Evolutionary conservation across 1,140 invertebrate genomes (phyloP), one percentile per base, ranked within the genome.

Genomic region (Drusus annulatus): DNA sequence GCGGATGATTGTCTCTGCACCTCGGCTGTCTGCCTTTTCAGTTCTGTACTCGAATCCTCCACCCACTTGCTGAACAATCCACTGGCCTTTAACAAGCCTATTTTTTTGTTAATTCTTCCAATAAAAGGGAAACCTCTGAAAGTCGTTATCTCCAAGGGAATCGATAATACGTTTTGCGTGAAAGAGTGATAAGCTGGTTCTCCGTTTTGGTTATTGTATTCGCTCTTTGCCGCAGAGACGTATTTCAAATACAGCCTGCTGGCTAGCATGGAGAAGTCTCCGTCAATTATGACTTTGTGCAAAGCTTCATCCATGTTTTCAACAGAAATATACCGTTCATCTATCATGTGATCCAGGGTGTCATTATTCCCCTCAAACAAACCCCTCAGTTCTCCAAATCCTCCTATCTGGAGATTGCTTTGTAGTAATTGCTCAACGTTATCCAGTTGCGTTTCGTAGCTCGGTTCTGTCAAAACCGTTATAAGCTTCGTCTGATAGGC

Each of bases 401-500:
- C 91, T n/a, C 89, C 89, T 78, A 86, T 85, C 71, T 86, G 85
- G 19, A 91, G 85, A n/a, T 85, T 86, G 28, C 86, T 88, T 0
- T 85, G 85, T 13, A 90, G 74, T 3, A 91, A 84, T 76, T 91
- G 89, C 50, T 88, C 75, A 3, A 91, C 80, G 0, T 86, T 87
- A 45, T 89, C 84, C 15, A 92, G 87, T 84, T 92, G 90, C 75
- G 89, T 84, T 52, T 90, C 84, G 50, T 85, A 87, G n/a, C 86
- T 86, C 0, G 91, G 89, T 79, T 90, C 86, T 52, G 89, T 90
- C 23, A 92, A 87, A 0, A 91, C 89, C 25, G 85, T 84, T 16
- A 91, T 91, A 65, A 92, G 84, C 83, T 91, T 90, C 0, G 90
- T 90, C 50, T 91, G 88, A 81, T 91, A 92, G 0, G 87, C 88